Base-by-base conservation (phyloP, 1,140 invertebrate species). In the Venturia canescens region DNA sequence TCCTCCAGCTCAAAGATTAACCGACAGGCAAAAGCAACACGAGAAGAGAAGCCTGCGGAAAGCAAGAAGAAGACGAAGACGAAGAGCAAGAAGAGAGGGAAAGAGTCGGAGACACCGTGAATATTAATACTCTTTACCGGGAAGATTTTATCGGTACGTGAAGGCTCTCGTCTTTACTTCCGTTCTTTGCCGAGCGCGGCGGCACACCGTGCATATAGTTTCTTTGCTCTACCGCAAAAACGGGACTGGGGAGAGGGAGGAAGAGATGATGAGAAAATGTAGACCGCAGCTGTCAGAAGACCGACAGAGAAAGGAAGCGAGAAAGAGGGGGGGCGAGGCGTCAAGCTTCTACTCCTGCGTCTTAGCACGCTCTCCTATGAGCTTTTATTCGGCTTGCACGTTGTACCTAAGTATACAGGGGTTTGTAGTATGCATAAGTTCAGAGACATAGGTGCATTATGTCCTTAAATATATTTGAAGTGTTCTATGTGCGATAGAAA, bases 91-190 rank as follows among this genome's bases (percentile, higher is more conserved):
- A 27, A n/a, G 23, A 75, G 72, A 75, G 34, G 50, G 38, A 44
- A 38, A 34, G 18, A 53, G 63, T 38, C 26, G 81, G 80, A 83
- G 84, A 84, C 86, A 86, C 83, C 44, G 79, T 86, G 87, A 88
- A 88, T 88, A 88, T 88, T 88, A 88, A 88, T 88, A 86, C 83
- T 83, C 80, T 83, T 74, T 79, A 85, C 75, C 74, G 86, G 82
- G 50, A 44, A 84, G 87, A 88, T 88, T 74, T 88, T 88, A 88
- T 88, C 87, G 48, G 69, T 48, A 70, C 34, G 53, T 66, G 76
- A 70, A 80, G 79, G 79, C 57, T 66, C 79, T 80, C 57, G 38
- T 80, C 79, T 80, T 31, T 76, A 48, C 71, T 69, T 75, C 71
- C 71, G 38, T 75, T 67, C 57, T 69, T 11, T 23, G 60, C 71